Evolutionary conservation across 2,113 vertebrate genomes (phyloP).

Genomic region (Scomber scombrus): DNA sequence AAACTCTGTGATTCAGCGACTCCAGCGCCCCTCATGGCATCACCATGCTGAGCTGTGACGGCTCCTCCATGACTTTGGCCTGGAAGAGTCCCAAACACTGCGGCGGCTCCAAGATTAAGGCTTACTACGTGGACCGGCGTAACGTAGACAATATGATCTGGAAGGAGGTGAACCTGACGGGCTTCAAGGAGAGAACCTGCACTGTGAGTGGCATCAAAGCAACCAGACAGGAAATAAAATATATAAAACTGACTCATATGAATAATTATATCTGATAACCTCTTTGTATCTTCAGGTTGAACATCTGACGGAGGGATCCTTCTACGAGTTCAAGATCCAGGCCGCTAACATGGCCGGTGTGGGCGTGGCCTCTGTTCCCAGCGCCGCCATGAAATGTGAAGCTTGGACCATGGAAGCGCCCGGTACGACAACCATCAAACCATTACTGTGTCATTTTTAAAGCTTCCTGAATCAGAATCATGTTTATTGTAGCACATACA

Average conservation of each 20-base stretch:
- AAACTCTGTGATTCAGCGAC: slow-evolving; percentile 81
- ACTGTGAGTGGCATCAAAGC: slow-evolving; percentile 81
- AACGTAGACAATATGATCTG: slow-evolving; percentile 87
- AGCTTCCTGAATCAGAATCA: too few species aligned
- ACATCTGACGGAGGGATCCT: slow-evolving; percentile 87
- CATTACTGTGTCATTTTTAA: background rate
- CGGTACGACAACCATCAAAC: slow-evolving; percentile 78
- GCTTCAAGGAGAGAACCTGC: slow-evolving; percentile 82
- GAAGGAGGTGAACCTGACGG: slow-evolving; percentile 90
- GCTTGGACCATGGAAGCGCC: slow-evolving; percentile 94
- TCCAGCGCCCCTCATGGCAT: slow-evolving; percentile 92
- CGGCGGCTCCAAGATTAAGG: slow-evolving; percentile 91
- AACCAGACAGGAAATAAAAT: too few species aligned
- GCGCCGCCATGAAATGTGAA: slow-evolving; percentile 91
- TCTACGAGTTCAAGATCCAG: slow-evolving; percentile 94
- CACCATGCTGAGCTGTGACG: slow-evolving; percentile 91
- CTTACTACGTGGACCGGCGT: slow-evolving; percentile 93
- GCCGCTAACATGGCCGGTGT: slow-evolving; percentile 93
- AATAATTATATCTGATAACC: background rate
- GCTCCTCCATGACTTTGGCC: slow-evolving; percentile 92
- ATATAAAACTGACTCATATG: too few species aligned
- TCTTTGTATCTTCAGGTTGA: slow-evolving; percentile 85
- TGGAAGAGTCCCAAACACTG: slow-evolving; percentile 93
- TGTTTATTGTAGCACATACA: too few species aligned
- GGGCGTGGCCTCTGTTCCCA: slow-evolving; percentile 91